Evolutionary conservation across 2,888 invertebrate species (phyloP), one percentile per base, ranked within the genome.

Genomic region (Leptogaster cylindrica): DNA sequence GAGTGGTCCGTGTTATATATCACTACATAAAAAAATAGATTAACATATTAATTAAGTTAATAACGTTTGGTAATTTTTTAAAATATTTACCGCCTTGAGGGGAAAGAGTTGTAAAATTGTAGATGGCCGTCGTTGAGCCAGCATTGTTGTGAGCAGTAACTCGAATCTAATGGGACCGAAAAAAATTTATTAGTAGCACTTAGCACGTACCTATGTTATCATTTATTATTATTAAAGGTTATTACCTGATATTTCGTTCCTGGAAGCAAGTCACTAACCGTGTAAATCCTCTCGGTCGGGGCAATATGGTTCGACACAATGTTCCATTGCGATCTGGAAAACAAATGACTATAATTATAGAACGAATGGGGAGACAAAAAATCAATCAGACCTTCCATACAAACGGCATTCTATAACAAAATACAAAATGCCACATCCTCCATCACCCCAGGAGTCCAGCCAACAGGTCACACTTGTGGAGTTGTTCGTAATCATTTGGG

Each of bases 361-460:
- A 12, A 44, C 18, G 20, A 64, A 64, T 33, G 33, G n/a, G 12
- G 23, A 50, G n/a, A n/a, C n/a, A 23, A 12, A 20, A 46, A 63
- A 63, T n/a, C 31, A 31, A 5, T 50, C 69, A 58, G 31, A 76
- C 75, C 78, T 74, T 16, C 76, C 80, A 70, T 86, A 84, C 67
- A 87, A 84, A 68, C 87, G 82, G 76, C 92, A 93, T 77, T 93
- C 93, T 39, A 94, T 88, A 72, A 90, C 89, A 76, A 92, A 94
- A 81, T 92, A 91, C 6, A 91, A 84, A 71, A 94, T 92, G 2
- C 92, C 92, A 76, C 93, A 94, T 18, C 93, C 93, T 1, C 93
- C 93, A 75, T 93, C 93, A 33, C 91, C 90, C 93, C 93, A 94
- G 0, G 90, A 89, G 79, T 92, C 92, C 72, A 94, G 80, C 88